Evolutionary conservation across 2,113 vertebrate species (phyloP), one percentile per base, ranked within the genome.

Genomic region (Cettia cetti): DNA sequence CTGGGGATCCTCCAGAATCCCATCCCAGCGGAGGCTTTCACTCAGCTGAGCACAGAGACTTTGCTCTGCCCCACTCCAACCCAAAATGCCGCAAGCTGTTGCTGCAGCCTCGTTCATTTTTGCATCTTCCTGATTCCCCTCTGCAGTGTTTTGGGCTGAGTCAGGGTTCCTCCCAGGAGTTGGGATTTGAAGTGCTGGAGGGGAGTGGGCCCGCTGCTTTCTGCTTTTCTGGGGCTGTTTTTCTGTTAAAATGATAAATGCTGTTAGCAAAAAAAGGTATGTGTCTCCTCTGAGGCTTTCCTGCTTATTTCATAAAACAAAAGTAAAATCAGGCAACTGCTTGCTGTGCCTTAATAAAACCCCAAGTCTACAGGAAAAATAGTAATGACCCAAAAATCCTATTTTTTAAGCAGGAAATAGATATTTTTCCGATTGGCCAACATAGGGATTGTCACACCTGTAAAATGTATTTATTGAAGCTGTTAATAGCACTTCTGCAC

Each of bases 1-100:
- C 72, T 61, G 70, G 0, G 98, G 98, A 91, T 99, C 98, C 3
- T 98, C 91, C 50, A 99, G 97, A 50, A 96, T 66, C 44, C 99
- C 98, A 1, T 99, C 98, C 99, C 99, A 99, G 13, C 98, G 96
- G 71, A 99, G 98, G 63, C 98, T 99, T 72, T 98, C 96, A 0
- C 97, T 97, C 49, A 94, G 47, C 92, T 95, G 94, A n/a, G 47
- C 61, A 3, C 93, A 89, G 61, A 94, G 95, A 66, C 18, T 86
- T 17, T 95, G 89, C 50, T 88, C 89, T 35, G 72, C 61, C 79
- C 92, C 40, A 0, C 45, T 5, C 0, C 72, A 65, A 24, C 60
- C 12, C 50, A 42, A 50, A 15, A 26, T 14, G 31, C 64, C 59
- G 22, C 75, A 12, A 42, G 57, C 7, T 18, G 91, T 17, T 45